These are phyloP conservation scores for Corythornis cristatus DNA, from an alignment of 2,113 vertebrate species.

Conservation along the genomic window DNA sequence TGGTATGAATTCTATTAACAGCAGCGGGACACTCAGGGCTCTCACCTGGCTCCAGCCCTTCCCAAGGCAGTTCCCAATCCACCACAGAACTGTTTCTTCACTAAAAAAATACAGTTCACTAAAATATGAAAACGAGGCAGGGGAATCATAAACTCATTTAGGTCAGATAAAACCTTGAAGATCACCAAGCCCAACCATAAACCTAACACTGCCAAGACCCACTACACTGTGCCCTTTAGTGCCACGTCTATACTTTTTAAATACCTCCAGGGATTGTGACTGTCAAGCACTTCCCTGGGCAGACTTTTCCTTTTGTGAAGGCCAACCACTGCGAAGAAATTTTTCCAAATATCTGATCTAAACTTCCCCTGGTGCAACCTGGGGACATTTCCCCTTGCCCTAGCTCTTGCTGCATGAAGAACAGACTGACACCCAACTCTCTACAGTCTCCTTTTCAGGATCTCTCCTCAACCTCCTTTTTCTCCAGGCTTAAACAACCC, in stretches of 20 bases:
- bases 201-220: background rate
- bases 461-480: background rate
- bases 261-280: background rate
- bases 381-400: background rate
- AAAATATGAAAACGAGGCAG: background rate
- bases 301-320: background rate
- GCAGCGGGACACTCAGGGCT: background rate
- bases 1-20: background rate
- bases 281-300: too few species aligned
- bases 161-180: background rate
- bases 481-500: background rate
- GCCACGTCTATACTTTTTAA: background rate
- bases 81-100: background rate
- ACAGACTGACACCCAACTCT: background rate
- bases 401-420: background rate
- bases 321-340: background rate
- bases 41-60: background rate
- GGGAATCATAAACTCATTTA: background rate
- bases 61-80: background rate
- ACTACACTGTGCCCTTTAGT: background rate
- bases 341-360: background rate
- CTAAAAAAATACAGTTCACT: background rate
- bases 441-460: background rate
- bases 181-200: background rate
- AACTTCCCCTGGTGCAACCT: background rate